Conservation (phyloP, 1,140 invertebrate species). For the Ruditapes philippinarum region DNA sequence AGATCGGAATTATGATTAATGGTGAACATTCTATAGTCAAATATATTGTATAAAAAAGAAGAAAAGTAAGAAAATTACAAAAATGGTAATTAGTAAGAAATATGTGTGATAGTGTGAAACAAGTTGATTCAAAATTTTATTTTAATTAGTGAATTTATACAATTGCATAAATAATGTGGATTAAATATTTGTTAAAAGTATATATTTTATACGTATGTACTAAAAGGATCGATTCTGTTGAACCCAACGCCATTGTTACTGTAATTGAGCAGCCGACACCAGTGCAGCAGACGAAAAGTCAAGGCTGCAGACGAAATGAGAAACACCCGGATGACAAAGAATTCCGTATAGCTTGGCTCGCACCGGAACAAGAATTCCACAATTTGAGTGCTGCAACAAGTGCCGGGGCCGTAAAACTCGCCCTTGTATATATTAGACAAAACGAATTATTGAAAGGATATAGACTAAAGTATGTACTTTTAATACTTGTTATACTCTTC, state of each 20-base stretch:
- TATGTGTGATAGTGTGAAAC: neutral
- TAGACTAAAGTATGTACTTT: slow-evolving; percentile 32
- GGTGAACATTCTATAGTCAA: neutral
- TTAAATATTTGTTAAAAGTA: neutral
- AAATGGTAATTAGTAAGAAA: neutral
- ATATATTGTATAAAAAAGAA: neutral
- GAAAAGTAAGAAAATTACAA: too few species aligned
- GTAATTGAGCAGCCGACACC: neutral
- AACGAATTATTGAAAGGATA: slow-evolving; percentile 23
- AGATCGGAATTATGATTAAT: neutral
- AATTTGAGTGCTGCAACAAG: slow-evolving; percentile 66
- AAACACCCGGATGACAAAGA: slow-evolving; percentile 54
- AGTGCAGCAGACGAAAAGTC: neutral
- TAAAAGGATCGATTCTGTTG: neutral
- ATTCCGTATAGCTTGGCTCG: slow-evolving; percentile 67
- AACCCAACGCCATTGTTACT: neutral
- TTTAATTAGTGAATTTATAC: neutral
- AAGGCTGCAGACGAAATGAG: slow-evolving; percentile 4
- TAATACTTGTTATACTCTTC: too few species aligned
- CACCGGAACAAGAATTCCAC: slow-evolving; percentile 63
- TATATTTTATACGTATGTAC: neutral
- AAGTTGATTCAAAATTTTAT: neutral
- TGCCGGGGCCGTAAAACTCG: slow-evolving; percentile 58
- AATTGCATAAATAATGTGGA: neutral
- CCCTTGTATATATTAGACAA: slow-evolving; percentile 32